These are phyloP conservation scores for Toxotes jaculatrix DNA, from an alignment of 2,113 vertebrate genomes.

Conservation along the genomic window DNA sequence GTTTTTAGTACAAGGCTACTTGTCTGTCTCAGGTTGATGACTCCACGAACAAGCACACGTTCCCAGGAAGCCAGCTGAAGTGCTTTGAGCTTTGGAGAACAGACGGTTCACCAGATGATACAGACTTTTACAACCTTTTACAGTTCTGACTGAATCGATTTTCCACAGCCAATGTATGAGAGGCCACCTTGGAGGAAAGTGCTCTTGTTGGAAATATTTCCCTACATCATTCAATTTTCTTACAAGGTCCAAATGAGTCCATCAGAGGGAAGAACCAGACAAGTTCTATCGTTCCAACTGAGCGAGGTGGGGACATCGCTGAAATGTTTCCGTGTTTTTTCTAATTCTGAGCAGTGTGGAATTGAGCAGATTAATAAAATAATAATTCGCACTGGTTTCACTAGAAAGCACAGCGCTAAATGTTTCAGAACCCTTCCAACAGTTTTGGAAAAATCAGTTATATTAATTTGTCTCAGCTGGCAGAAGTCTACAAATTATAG, in stretches of 20 bases:
- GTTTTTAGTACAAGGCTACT: neutral
- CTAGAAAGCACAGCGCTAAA: conserved; percentile 17
- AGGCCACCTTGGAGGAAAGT: neutral
- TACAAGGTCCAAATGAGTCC: neutral
- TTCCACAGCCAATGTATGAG: neutral
- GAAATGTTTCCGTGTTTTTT: neutral
- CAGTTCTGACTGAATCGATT: neutral
- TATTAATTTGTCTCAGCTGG: conserved; percentile 9
- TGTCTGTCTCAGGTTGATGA: neutral
- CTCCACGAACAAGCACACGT: neutral
- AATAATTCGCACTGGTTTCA: neutral
- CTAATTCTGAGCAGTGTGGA: neutral
- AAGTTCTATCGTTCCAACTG: neutral
- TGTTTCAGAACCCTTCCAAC: conserved; percentile 23
- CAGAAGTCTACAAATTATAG: neutral
- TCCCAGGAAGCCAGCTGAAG: neutral
- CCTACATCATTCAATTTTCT: neutral
- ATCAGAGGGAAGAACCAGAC: neutral
- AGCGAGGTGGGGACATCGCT: neutral
- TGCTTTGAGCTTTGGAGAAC: conserved; percentile 9
- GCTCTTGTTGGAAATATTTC: neutral
- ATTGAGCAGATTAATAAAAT: conserved; percentile 4
- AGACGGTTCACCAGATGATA: neutral
- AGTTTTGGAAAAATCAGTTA: neutral
- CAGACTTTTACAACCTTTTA: neutral